Evolutionary conservation across 2,113 vertebrate species (phyloP).

Genomic region (Formicarius rufipectus): DNA sequence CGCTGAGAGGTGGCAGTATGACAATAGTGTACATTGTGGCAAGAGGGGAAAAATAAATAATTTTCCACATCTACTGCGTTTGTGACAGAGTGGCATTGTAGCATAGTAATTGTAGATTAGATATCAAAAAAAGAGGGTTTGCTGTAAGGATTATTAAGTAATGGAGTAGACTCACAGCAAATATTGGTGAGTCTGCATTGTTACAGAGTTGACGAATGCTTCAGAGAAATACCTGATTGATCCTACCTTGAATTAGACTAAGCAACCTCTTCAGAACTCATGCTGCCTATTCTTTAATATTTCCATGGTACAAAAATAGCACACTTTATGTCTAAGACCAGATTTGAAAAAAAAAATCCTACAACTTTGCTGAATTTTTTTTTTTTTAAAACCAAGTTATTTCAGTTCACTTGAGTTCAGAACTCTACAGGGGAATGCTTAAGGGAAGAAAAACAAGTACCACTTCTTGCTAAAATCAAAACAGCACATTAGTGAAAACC

Average conservation of each 20-base stretch:
- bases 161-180: neutral
- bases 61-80: neutral
- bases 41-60: neutral
- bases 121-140: neutral
- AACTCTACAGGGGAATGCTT: neutral
- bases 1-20: neutral
- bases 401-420: neutral
- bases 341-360: neutral
- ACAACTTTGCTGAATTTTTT: neutral
- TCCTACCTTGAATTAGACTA: neutral
- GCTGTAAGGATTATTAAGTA: neutral
- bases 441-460: neutral
- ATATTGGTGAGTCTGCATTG: neutral
- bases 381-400: neutral
- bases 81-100: neutral
- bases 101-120: neutral
- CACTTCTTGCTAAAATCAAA: neutral
- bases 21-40: neutral
- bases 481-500: neutral
- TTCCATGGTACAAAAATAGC: neutral
- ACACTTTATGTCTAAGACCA: neutral
- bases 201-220: neutral
- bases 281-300: neutral
- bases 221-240: neutral
- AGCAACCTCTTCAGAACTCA: neutral